A percentile compares a stretch with the other conserved stretches of the same genome.
phyloP scores from a whole-genome alignment of 2,113 vertebrate species.

The Engystomops pustulosus region DNA sequence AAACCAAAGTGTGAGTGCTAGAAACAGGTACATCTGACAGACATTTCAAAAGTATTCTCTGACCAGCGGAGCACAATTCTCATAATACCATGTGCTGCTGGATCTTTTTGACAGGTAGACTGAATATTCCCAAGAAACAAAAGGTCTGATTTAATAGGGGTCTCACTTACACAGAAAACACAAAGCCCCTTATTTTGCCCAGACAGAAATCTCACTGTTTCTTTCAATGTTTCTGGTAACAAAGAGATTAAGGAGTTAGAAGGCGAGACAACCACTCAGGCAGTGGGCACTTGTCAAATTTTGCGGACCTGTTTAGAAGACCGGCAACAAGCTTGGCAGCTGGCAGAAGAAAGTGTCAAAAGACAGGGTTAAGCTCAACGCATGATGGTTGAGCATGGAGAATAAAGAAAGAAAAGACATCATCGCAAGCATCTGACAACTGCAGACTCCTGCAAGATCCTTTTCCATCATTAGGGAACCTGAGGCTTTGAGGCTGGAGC shows the following conservation, averaged over 20 bases:
- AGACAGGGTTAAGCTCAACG: not conserved
- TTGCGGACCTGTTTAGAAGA: not conserved
- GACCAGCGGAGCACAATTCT: constrained; percentile 14
- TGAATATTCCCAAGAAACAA: not conserved
- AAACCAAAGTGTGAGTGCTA: not conserved
- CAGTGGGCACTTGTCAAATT: constrained; percentile 31
- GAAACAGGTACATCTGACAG: constrained; percentile 13
- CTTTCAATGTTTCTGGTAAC: not conserved
- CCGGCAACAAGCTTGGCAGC: constrained; percentile 8
- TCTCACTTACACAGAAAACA: constrained; percentile 2
- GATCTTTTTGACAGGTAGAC: constrained; percentile 24
- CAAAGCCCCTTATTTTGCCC: constrained; percentile 8
- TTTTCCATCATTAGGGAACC: not conserved
- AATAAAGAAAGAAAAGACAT: not conserved
- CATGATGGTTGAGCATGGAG: not conserved
- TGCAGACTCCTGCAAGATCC: not conserved
- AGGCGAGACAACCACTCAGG: not conserved
- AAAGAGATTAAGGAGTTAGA: constrained; percentile 1
- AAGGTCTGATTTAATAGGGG: constrained; percentile 13
- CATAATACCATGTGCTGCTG: not conserved
- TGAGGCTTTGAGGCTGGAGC: not conserved
- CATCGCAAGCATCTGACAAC: not conserved
- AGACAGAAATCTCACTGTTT: constrained; percentile 12
- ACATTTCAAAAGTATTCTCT: not conserved
- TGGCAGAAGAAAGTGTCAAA: not conserved